phyloP scores from a whole-genome alignment of 2,888 invertebrate species.

The Allygus modestus region DNA sequence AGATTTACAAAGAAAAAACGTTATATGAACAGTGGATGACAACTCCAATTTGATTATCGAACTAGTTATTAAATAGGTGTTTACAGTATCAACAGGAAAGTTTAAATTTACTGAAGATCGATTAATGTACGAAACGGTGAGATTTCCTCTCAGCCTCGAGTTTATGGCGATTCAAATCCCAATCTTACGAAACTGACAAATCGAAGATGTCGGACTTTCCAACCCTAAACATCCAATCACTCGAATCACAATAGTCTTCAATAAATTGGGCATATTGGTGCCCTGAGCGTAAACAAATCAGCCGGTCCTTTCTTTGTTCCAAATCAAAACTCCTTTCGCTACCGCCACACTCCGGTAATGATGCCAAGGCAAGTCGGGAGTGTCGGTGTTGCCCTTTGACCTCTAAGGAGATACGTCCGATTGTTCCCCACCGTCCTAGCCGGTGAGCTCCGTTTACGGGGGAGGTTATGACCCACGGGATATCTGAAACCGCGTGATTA shows the following conservation, averaged over 20 bases:
- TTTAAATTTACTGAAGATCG: too few relatives aligned
- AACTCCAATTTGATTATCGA: too few relatives aligned
- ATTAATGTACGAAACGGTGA: too few relatives aligned
- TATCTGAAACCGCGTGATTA: slow-evolving; percentile 35
- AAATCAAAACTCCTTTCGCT: slow-evolving; percentile 16
- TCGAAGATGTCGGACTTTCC: too few relatives aligned
- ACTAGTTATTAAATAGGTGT: too few relatives aligned
- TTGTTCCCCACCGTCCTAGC: not conserved
- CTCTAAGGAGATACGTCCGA: slow-evolving; percentile 51
- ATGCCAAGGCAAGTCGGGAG: slow-evolving; percentile 53
- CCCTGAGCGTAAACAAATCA: slow-evolving; percentile 9
- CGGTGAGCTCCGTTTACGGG: slow-evolving; percentile 35
- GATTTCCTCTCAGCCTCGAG: too few relatives aligned
- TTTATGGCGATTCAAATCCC: too few relatives aligned
- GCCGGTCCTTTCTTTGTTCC: slow-evolving; percentile 14
- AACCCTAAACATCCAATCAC: too few relatives aligned
- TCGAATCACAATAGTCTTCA: not conserved
- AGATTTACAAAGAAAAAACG: too few relatives aligned
- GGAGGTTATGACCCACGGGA: slow-evolving; percentile 25
- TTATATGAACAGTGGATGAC: too few relatives aligned
- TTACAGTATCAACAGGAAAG: too few relatives aligned
- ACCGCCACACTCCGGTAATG: slow-evolving; percentile 10
- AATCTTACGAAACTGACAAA: too few relatives aligned
- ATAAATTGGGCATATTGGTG: not conserved
- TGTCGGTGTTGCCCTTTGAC: slow-evolving; percentile 32